Evolutionary conservation across 2,888 invertebrate species (phyloP).

Genomic region (Villa cingulata): DNA sequence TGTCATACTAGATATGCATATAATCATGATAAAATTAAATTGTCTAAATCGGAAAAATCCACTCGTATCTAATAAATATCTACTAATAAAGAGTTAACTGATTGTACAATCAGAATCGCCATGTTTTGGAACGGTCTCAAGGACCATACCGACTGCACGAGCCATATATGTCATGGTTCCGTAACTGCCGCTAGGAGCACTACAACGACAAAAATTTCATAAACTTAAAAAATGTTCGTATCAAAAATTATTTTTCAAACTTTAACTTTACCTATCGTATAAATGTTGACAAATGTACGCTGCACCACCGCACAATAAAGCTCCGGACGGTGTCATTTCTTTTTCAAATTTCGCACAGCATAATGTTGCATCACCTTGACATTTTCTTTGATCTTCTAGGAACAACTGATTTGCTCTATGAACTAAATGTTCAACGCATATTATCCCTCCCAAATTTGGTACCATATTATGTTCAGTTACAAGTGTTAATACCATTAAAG

Average conservation of each 20-base stretch:
- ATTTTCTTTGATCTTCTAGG: constrained; percentile 84
- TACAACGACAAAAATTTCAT: constrained; percentile 34
- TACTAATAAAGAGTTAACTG: constrained; percentile 40
- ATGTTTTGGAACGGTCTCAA: constrained; percentile 61
- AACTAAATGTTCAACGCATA: constrained; percentile 83
- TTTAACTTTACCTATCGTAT: constrained; percentile 52
- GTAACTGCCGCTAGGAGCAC: constrained; percentile 92
- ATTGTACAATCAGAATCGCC: constrained; percentile 72
- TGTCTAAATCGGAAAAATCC: no score
- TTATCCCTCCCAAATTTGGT: constrained; percentile 58
- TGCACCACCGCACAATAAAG: constrained; percentile 76
- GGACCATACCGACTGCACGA: constrained; percentile 60
- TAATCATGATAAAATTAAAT: no score
- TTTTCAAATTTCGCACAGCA: constrained; percentile 75
- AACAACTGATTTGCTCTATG: constrained; percentile 91
- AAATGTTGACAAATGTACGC: constrained; percentile 93
- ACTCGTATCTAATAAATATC: no score
- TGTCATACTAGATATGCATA: no score
- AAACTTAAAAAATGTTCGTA: neutral
- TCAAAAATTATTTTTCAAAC: no score
- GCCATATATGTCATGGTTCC: constrained; percentile 97
- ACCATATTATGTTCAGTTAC: constrained; percentile 79
- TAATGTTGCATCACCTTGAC: constrained; percentile 81
- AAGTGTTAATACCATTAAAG: constrained; percentile 87
- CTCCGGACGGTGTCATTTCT: constrained; percentile 46